phyloP scores from a whole-genome alignment of 2,797 vertebrate genomes.

The Pachyuromys duprasi region DNA sequence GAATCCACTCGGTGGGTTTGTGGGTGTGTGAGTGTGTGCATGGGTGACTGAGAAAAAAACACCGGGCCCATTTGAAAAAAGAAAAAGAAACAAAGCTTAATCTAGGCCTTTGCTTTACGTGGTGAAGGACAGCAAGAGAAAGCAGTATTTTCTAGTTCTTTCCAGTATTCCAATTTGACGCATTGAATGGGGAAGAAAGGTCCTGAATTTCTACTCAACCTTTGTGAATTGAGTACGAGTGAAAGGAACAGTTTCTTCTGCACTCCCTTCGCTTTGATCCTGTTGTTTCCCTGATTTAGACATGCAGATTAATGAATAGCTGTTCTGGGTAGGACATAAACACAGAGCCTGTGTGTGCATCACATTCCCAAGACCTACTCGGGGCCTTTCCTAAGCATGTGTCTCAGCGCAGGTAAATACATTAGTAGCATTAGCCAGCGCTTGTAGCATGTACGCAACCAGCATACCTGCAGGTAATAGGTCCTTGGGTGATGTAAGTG shows the following conservation, averaged over 20 bases:
- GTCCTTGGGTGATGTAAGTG: slow-evolving; percentile 52
- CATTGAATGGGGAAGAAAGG: slow-evolving; percentile 29
- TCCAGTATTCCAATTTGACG: slow-evolving; percentile 44
- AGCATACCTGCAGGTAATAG: slow-evolving; percentile 33
- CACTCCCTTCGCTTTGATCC: slow-evolving; percentile 29
- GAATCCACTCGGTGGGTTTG: background rate
- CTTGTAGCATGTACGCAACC: background rate
- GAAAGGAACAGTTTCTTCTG: background rate
- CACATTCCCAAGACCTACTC: slow-evolving; percentile 30
- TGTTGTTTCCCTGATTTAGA: slow-evolving; percentile 69
- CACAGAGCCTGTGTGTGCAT: background rate
- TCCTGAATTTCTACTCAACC: slow-evolving; percentile 68
- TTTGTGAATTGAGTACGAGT: slow-evolving; percentile 35
- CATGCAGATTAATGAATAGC: slow-evolving; percentile 30
- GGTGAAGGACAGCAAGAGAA: slow-evolving; percentile 63
- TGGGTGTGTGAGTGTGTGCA: background rate
- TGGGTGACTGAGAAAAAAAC: slow-evolving; percentile 47
- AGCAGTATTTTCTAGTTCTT: slow-evolving; percentile 46
- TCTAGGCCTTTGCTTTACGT: slow-evolving; percentile 51
- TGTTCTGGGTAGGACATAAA: slow-evolving; percentile 22
- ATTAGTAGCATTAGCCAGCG: background rate
- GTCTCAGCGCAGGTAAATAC: slow-evolving; percentile 50
- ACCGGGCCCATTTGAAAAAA: background rate
- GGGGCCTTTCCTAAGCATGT: slow-evolving; percentile 33
- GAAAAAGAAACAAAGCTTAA: slow-evolving; percentile 67